Percentiles rank a stretch among this genome's conserved stretches.
Conservation (phyloP, 2,888 invertebrate species). For the Bellardia pandia region DNA sequence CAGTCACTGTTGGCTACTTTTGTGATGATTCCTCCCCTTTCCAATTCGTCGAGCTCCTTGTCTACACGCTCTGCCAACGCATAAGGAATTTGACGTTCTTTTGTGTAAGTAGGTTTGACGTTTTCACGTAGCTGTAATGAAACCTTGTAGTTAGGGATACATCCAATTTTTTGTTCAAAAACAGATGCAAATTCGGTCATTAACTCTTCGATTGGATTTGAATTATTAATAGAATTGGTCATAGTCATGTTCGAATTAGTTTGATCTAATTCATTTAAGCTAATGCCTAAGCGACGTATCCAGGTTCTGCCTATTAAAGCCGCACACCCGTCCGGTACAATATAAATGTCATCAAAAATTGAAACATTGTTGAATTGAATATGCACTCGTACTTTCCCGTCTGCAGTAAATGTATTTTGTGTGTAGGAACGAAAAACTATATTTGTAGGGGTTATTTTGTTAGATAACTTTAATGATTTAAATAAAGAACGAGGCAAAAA, state of each 20-base stretch:
- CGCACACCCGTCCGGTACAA: slow-evolving; percentile 55
- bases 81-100: slow-evolving; percentile 39
- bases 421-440: slow-evolving; percentile 3
- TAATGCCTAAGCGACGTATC: slow-evolving; percentile 47
- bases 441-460: slow-evolving; percentile 37
- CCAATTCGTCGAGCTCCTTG: not conserved
- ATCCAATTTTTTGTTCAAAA: slow-evolving; percentile 27
- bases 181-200: not conserved
- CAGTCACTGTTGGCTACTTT: not conserved
- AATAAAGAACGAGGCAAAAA: slow-evolving; percentile 48
- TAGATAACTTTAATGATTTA: no score
- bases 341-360: slow-evolving; percentile 46
- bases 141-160: slow-evolving; percentile 12
- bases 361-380: slow-evolving; percentile 30
- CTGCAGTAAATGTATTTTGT: slow-evolving; percentile 45
- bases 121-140: slow-evolving; percentile 44
- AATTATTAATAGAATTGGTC: slow-evolving; percentile 5
- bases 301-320: slow-evolving; percentile 50
- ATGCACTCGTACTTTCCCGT: slow-evolving; percentile 46
- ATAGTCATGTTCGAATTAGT: not conserved
- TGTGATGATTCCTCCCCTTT: not conserved
- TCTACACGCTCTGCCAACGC: slow-evolving; percentile 22
- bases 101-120: slow-evolving; percentile 30
- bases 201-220: slow-evolving; percentile 7
- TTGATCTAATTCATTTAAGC: slow-evolving; percentile 39